Conservation (phyloP, 2,113 vertebrate species). For the Lophotis ruficrista region DNA sequence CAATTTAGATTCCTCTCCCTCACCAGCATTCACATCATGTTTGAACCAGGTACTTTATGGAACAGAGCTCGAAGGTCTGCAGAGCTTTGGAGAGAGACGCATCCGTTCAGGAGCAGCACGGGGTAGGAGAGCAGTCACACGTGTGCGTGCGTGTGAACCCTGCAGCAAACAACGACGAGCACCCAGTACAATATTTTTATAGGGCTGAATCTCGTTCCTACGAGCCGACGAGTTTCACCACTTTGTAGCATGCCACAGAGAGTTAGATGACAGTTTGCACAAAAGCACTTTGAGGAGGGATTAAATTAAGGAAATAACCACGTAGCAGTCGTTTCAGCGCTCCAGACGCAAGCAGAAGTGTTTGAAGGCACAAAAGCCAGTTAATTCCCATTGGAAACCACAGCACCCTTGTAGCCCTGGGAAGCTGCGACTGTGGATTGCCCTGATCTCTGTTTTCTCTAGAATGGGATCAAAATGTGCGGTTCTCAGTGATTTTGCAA, state of each 20-base stretch:
- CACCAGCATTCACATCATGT: neutral
- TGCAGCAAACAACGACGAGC: neutral
- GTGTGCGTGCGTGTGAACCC: neutral
- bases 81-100: neutral
- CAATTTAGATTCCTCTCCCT: neutral
- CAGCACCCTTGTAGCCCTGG: neutral
- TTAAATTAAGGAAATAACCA: neutral
- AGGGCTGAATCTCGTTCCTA: neutral
- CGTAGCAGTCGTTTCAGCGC: neutral
- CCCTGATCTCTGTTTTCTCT: neutral
- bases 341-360: neutral
- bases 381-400: slow-evolving; percentile 28
- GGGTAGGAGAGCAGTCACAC: neutral
- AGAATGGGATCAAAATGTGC: neutral
- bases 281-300: neutral
- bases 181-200: neutral
- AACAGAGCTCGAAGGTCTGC: neutral
- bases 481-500: neutral
- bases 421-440: neutral
- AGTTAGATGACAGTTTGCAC: neutral
- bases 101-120: fast-evolving
- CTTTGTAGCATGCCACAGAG: neutral
- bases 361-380: neutral
- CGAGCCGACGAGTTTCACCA: neutral
- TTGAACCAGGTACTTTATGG: neutral